Base-by-base conservation (phyloP, 2,113 vertebrate genomes). In the Pungitius pungitius region DNA sequence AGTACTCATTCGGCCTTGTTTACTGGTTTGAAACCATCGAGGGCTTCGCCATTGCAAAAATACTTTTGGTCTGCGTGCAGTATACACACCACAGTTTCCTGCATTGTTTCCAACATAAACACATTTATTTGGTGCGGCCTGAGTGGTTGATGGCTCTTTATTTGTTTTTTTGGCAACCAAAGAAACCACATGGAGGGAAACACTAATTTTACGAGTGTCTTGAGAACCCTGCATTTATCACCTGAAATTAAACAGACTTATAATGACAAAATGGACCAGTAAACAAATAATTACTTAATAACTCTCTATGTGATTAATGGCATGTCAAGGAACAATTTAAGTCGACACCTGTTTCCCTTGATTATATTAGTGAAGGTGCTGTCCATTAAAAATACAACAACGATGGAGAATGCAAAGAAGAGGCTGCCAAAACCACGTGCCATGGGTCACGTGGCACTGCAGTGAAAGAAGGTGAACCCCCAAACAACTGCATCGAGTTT, bases 351-450 rank as follows among this genome's bases (percentile, higher is more conserved):
- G 17, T 49, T 22, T 9, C 33, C 0, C 22, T 45, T 17, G 15
- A 37, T 20, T 27, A 45, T 1, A 65, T 62, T 12, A 56, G 14
- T 51, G n/a, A 12, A 43, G 22, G 15, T 62, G 17, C 47, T 47
- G 3, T 11, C 17, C 13, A 6, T 62, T 62, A 13, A 54, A 30
- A 56, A 35, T 17, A 24, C 9, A 68, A 68, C 17, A 40, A 15
- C 20, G 26, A 13, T n/a, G n/a, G n/a, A n/a, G n/a, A n/a, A n/a
- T n/a, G n/a, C 24, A 64, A 71, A 65, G 30, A 69, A 66, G 11
- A 30, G 20, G 49, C 57, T 54, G 58, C 62, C 62, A 75, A 6
- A 22, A 9, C 14, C 52, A 33, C 30, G 37, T 70, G 58, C 63
- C 35, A 35, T 24, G 33, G 40, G 49, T 33, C 58, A 54, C 37